These are phyloP conservation scores for Sebastes iracundus DNA, from an alignment of 2,797 vertebrate genomes.

Conservation along the genomic window DNA sequence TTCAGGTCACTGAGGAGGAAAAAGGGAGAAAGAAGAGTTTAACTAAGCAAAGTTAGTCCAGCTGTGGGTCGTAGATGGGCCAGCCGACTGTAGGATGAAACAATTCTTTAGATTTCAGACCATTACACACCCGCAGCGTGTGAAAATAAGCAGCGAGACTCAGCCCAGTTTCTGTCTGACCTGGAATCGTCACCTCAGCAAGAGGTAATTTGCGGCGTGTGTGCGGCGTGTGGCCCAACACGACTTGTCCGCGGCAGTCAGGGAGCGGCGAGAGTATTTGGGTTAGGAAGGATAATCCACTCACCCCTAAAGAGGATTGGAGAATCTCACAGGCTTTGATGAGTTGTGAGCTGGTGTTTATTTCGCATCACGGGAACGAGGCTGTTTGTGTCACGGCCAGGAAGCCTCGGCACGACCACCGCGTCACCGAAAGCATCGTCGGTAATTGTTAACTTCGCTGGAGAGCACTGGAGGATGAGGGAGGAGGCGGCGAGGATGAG, in stretches of 20 bases:
- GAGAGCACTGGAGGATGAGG: neutral
- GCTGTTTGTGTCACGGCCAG: conserved; percentile 61
- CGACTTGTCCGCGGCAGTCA: conserved; percentile 42
- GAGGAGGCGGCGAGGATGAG: neutral
- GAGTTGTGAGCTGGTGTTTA: conserved; percentile 77
- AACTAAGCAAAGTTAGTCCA: neutral
- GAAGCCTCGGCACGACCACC: conserved; percentile 1
- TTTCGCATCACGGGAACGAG: conserved; percentile 70
- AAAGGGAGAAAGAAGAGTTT: neutral
- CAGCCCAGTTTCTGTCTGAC: conserved; percentile 18
- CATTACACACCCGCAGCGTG: neutral
- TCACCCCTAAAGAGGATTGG: conserved; percentile 81
- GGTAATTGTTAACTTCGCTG: conserved; percentile 42
- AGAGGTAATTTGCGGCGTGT: conserved; percentile 41
- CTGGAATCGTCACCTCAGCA: conserved; percentile 22
- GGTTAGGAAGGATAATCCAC: conserved; percentile 82
- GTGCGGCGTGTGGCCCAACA: conserved; percentile 45
- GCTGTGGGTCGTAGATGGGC: conserved; percentile 2
- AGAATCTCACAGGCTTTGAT: conserved; percentile 77
- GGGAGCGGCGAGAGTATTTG: conserved; percentile 73
- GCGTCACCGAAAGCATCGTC: conserved; percentile 31
- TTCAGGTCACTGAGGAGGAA: conserved; percentile 1
- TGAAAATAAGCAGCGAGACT: neutral
- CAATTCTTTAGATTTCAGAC: neutral
- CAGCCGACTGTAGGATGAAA: neutral